Base-by-base conservation (phyloP, 2,888 invertebrate species). In the Cyrtodaria siliqua region DNA sequence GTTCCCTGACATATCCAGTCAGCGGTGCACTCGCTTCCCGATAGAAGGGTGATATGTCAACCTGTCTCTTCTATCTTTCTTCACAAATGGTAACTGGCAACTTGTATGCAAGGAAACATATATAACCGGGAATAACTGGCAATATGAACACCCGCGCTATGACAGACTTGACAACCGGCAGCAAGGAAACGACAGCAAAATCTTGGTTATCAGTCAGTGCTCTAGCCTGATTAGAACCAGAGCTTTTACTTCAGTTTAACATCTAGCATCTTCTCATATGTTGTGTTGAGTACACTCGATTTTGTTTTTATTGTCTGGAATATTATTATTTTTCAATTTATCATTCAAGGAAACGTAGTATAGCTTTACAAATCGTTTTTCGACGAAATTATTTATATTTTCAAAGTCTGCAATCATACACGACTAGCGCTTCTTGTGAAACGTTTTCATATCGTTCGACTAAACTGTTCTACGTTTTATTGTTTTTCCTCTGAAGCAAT, bases 71-170 rank as follows among this genome's bases (percentile, higher is more conserved):
- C 55, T 18, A 67, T 74, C 69, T 78, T 62, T 49, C 66, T 61
- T 72, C 70, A 70, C 73, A 79, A 74, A 79, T 74, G 79, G 79
- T 70, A 62, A 62, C 79, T 79, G 79, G 79, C 79, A 79, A 66
- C 66, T 66, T 56, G 70, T 66, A 74, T 79, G 79, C 79, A 79
- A 62, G 62, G 74, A 71, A 79, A 79, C 79, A 79, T 79, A 79
- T 74, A 79, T 79, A 79, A 79, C 74, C 44, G 64, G 57, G 78
- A 74, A 70, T 70, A 66, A 66, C 70, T 66, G 79, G 79, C 73
- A 70, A 70, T 73, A 67, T 66, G 74, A 79, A 74, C 74, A 56
- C 70, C 69, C 44, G 24, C 27, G 44, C 62, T 74, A 70, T 79
- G 79, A 79, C 79, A 79, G 73, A 24, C 69, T 63, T 79, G 79